Base-by-base conservation (phyloP, 2,797 vertebrate genomes). In the Gymnothorax reevesii region DNA sequence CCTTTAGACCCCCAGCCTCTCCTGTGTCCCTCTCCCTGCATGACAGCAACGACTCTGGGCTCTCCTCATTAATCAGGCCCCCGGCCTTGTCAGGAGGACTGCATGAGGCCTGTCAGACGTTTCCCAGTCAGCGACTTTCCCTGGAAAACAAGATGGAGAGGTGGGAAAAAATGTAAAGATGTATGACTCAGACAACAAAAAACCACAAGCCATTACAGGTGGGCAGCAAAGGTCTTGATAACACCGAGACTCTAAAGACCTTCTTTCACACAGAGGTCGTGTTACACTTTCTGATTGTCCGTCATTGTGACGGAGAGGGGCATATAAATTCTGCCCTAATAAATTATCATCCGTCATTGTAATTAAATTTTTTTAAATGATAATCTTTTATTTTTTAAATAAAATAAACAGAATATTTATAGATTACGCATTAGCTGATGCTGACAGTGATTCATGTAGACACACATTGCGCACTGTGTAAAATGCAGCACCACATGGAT, bases 21-120 rank as follows among this genome's bases (percentile, higher is more conserved):
- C 89, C 90, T 64, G 87, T 86, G 86, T 87, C 71, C 89, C 87
- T 89, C 88, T 88, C 17, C 88, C 86, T 86, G 88, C 75, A 79
- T 49, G 83, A 88, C 60, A 27, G 83, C 91, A 87, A 33, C 84
- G 89, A 69, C 82, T 88, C 86, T 82, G 89, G 91, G 88, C 86
- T 20, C 88, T 84, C 71, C 33, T 84, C 75, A 85, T 86, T 84
- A 85, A 87, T 91, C 91, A 90, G 85, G 88, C 62, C 89, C 88
- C 94, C 84, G 10, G 91, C 90, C 90, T 89, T 83, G 94, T 98
- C 98, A 98, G 96, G 97, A 99, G 15, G 98, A 99, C 95, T 98
- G 98, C 97, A 98, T 98, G 95, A 99, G 96, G 92, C 98, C 97
- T 1, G 98, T 97, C 94, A 99, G 96, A 82, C 98, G 97, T 94